Base-by-base conservation (phyloP, 2,797 vertebrate species). In the Epinephelus coioides region DNA sequence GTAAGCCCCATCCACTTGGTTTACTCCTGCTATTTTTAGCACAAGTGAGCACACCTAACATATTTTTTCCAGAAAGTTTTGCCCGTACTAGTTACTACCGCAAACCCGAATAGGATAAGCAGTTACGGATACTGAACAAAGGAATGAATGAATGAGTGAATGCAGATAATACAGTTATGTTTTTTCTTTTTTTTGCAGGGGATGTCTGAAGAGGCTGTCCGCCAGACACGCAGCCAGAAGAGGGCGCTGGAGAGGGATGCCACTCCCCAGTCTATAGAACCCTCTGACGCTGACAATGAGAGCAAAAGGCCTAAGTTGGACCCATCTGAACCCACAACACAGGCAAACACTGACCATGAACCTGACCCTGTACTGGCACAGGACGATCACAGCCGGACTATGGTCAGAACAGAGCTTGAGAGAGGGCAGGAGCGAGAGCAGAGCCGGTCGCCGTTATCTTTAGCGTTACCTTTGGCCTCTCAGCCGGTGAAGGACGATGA, bases 171-270 rank as follows among this genome's bases (percentile, higher is more conserved):
- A 6, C 8, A 25, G 53, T 65, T 19, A 21, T 70, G 75, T 81
- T n/a, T 82, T n/a, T 67, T 47, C n/a, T 9, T 76, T n/a, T 47
- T 9, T 90, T 67, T 77, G 53, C 84, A 92, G 92, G 94, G 90
- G 82, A 99, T 99, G 98, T 98, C 97, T 64, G 98, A 98, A 89
- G 98, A 98, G 89, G 95, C 95, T 74, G 95, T 96, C 87, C 97
- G 98, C 91, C 96, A 97, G 94, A 99, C 97, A 38, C 97, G 98
- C 50, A 99, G 97, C 95, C 98, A 98, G 92, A 99, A 98, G 91
- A 96, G 98, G 88, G 97, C 96, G 0, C 93, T 98, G 89, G 98
- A 97, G 88, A 95, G 92, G 54, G 97, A 98, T 57, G 73, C 88
- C 7, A 80, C 80, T 0, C 94, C 96, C 1, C 94, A 91, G 2